A percentile compares a stretch with the other conserved stretches of the same genome.
Evolutionary conservation across 2,888 invertebrate genomes (phyloP).

Genomic region (Parnassius glacialis): DNA sequence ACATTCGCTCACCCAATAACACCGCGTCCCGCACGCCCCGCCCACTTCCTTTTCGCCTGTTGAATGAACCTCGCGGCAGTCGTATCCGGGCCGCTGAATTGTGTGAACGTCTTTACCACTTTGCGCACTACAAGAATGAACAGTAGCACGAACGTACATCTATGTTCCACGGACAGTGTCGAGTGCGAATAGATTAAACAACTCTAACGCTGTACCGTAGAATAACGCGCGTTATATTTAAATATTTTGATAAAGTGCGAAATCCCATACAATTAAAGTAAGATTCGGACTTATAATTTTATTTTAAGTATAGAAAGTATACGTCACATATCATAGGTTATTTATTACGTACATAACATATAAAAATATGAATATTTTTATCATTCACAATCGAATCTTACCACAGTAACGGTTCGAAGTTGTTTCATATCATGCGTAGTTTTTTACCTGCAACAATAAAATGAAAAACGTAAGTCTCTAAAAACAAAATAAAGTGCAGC

Average conservation of each 20-base stretch:
- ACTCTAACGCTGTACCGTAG: constrained; percentile 10
- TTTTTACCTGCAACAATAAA: constrained; percentile 26
- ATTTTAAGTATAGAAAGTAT: no score
- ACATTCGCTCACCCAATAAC: constrained; percentile 67
- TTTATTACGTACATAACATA: no score
- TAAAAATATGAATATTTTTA: no score
- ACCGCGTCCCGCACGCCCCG: constrained; percentile 76
- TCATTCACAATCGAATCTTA: no score
- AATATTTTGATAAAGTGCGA: background rate
- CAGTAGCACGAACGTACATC: constrained; percentile 22
- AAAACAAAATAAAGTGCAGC: background rate
- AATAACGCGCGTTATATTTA: constrained; percentile 4
- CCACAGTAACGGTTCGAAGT: background rate
- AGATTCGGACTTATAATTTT: no score
- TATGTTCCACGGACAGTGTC: constrained; percentile 29
- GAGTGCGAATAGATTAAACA: constrained; percentile 26
- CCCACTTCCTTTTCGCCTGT: constrained; percentile 73
- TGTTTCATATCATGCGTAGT: constrained; percentile 4
- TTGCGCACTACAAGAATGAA: constrained; percentile 1
- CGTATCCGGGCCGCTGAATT: constrained; percentile 48
- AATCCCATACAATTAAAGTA: background rate
- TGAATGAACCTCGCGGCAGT: constrained; percentile 75
- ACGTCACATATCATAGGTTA: no score
- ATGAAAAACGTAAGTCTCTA: constrained; percentile 4
- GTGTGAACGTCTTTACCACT: constrained; percentile 9